Percentiles rank a stretch among this genome's conserved stretches.
Conservation (phyloP, 1,140 invertebrate genomes). For the Zaprionus gabonicus region DNA sequence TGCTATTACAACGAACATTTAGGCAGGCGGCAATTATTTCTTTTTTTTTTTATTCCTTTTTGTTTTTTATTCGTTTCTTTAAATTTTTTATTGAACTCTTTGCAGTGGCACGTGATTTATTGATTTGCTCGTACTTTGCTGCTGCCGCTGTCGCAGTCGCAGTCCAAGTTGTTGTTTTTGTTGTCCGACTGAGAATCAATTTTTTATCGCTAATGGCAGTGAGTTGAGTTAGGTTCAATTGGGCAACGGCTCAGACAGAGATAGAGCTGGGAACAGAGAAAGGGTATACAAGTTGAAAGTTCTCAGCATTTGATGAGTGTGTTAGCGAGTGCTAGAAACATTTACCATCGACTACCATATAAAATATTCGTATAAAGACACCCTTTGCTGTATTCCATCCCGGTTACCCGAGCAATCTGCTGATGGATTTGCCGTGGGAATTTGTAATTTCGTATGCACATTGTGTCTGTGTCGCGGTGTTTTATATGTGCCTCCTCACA, state of each 20-base stretch:
- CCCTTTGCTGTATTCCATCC: constrained; percentile 7
- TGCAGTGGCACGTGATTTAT: constrained; percentile 73
- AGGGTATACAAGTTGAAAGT: background rate
- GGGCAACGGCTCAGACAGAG: constrained; percentile 26
- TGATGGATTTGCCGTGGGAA: constrained; percentile 77
- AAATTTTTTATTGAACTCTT: constrained; percentile 51
- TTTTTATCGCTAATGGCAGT: constrained; percentile 70
- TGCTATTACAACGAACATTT: constrained; percentile 61
- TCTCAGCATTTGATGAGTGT: constrained; percentile 59
- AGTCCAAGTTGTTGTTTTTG: constrained; percentile 3
- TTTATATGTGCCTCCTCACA: constrained; percentile 18
- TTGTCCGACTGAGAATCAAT: constrained; percentile 48
- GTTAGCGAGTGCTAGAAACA: constrained; percentile 61
- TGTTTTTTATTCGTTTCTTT: constrained; percentile 13
- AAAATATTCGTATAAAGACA: background rate
- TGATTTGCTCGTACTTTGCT: constrained; percentile 59
- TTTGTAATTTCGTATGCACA: constrained; percentile 79
- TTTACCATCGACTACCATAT: constrained; percentile 38
- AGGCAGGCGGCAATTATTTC: constrained; percentile 38
- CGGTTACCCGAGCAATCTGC: constrained; percentile 19
- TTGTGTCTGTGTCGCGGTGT: constrained; percentile 45
- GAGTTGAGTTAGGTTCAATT: constrained; percentile 63
- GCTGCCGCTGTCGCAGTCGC: background rate
- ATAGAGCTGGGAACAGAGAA: background rate
- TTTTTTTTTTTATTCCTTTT: constrained; percentile 10